Conservation (phyloP, 2,113 vertebrate species). For the Pseudopodoces humilis region DNA sequence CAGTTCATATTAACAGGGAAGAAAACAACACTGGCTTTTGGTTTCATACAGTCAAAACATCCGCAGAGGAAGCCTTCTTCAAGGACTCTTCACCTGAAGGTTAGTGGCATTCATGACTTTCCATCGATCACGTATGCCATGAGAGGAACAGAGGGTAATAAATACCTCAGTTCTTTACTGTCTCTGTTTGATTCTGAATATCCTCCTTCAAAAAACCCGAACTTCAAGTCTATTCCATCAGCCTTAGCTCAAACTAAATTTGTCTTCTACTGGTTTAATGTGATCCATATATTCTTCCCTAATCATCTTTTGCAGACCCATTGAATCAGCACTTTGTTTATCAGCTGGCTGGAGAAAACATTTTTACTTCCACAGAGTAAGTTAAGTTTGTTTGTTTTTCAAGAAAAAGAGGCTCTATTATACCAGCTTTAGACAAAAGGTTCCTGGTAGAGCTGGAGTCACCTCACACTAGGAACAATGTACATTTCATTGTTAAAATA, state of each 20-base stretch:
- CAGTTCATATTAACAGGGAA: background rate
- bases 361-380: background rate
- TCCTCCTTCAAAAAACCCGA: background rate
- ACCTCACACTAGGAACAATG: background rate
- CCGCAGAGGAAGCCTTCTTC: background rate
- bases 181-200: background rate
- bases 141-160: background rate
- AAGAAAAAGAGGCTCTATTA: background rate
- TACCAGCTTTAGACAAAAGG: background rate
- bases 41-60: background rate
- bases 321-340: background rate
- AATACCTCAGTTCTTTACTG: background rate
- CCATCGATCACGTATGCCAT: background rate
- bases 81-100: background rate
- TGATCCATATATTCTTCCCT: background rate
- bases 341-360: background rate
- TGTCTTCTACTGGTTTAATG: background rate
- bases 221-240: background rate
- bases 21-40: background rate
- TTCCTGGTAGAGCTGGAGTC: background rate
- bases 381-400: background rate
- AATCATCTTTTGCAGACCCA: background rate
- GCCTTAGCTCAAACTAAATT: background rate
- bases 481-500: background rate
- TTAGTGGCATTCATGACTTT: background rate